Evolutionary conservation across 1,140 invertebrate genomes (phyloP), one percentile per base, ranked within the genome.

Genomic region (Aphaenogaster rudis): DNA sequence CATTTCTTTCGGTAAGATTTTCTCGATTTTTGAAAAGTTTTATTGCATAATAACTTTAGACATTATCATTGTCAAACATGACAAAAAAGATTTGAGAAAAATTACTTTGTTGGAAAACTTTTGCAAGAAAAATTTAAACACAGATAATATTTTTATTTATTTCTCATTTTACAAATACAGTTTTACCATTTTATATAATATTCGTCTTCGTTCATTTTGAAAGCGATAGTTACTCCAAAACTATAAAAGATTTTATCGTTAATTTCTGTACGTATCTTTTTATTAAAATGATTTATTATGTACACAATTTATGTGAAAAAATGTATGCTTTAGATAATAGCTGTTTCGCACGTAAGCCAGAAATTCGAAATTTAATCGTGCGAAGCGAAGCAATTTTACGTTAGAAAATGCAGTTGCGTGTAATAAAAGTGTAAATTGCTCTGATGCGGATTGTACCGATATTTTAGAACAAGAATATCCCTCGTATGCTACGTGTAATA

Each of bases 341-440:
- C 33, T 28, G 8, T 42, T 71, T 72, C 15, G 48, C 33, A 15
- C 71, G 42, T 71, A 45, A 81, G 13, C 1, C 15, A 81, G 57
- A 57, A 71, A 71, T 57, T 28, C 21, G 3, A 54, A 81, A 33
- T 45, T 11, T 9, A 45, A 69, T 57, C 4, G 6, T 33, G 21
- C 13, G 13, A 36, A 59, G 15, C 3, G 1, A 54, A 45, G 13
- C 21, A 54, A 81, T 81, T 81, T 71, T 33, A 54, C 11, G 50
- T 39, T 42, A 45, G 28, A 42, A 77, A 57, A 64, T 79, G 28
- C 36, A 45, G n/a, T 69, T 45, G 39, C 78, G 11, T 71, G 50
- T 45, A 45, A 11, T 71, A 17, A 71, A 81, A 28, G 11, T 69
- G 15, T 57, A 71, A 81, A 81, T 69, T 81, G 33, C 36, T 42